Percentiles rank a stretch among this genome's conserved stretches.
Evolutionary conservation across 2,113 vertebrate species (phyloP).

Genomic region (Caranx melampygus): DNA sequence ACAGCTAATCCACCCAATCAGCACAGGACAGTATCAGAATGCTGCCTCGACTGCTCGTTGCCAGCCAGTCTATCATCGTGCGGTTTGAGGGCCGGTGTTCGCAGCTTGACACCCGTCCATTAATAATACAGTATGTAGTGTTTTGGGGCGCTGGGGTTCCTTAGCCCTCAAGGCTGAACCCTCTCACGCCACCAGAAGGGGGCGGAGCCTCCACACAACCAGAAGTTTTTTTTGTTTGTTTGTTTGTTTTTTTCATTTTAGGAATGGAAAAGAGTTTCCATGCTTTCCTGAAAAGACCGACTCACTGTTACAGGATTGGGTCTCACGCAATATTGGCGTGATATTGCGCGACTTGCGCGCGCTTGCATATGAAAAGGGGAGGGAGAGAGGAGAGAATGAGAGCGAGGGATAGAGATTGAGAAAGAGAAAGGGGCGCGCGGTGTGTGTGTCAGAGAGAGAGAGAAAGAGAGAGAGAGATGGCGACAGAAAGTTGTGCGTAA

Average conservation of each 20-base stretch:
- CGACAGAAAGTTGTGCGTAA: slow-evolving; percentile 40
- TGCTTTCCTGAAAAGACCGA: background rate
- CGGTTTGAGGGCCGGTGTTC: slow-evolving; percentile 44
- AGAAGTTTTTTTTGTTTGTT: slow-evolving; percentile 7
- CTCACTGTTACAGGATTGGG: background rate
- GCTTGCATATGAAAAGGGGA: slow-evolving; percentile 17
- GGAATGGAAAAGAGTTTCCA: slow-evolving; percentile 12
- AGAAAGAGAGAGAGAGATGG: background rate
- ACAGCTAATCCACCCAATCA: slow-evolving; percentile 35
- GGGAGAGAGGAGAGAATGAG: background rate
- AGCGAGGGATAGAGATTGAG: background rate
- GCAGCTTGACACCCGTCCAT: slow-evolving; percentile 63
- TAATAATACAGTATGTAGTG: slow-evolving; percentile 44
- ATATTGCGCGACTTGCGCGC: slow-evolving; percentile 68
- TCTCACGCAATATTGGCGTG: slow-evolving; percentile 73
- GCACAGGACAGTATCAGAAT: slow-evolving; percentile 24
- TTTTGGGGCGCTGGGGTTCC: slow-evolving; percentile 52
- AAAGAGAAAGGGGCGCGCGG: background rate
- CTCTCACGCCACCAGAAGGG: slow-evolving; percentile 77
- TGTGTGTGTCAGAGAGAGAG: background rate
- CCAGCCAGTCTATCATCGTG: slow-evolving; percentile 44
- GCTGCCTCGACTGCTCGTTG: slow-evolving; percentile 18
- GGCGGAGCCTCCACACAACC: slow-evolving; percentile 62
- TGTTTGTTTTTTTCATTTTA: slow-evolving; percentile 29
- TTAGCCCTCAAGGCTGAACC: slow-evolving; percentile 52